Conservation (phyloP, 2,888 invertebrate genomes). For the Pilophorus perplexus region DNA sequence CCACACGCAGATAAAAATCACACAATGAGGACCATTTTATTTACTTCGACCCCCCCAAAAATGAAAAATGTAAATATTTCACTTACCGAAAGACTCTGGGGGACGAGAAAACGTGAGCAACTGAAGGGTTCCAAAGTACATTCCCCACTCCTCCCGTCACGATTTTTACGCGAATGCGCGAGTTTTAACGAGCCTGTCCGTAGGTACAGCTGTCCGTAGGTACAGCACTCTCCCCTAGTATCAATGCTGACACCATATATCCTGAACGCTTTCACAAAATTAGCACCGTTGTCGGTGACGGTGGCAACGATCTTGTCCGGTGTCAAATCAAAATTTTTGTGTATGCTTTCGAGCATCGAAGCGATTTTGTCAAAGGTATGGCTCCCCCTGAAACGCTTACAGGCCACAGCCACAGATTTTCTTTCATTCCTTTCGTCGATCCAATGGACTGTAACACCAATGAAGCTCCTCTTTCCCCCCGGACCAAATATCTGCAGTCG, state of each 20-base stretch:
- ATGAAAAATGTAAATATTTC: no score
- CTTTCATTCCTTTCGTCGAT: constrained; percentile 10
- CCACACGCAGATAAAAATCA: no score
- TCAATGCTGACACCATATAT: constrained; percentile 40
- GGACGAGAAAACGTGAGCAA: no score
- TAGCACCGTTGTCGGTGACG: constrained; percentile 30
- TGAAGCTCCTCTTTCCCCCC: constrained; percentile 23
- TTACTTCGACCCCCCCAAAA: no score
- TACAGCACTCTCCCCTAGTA: no score
- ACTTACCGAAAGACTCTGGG: no score
- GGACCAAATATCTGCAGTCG: constrained; percentile 38
- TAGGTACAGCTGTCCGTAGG: no score
- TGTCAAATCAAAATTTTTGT: constrained; percentile 3
- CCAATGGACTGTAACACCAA: constrained; percentile 38
- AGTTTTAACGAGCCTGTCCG: no score
- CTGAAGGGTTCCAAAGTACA: no score
- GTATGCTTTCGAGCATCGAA: constrained; percentile 10
- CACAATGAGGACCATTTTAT: no score
- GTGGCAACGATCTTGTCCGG: constrained; percentile 17
- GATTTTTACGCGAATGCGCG: no score
- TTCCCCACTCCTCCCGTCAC: no score
- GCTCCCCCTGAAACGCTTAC: constrained; percentile 26
- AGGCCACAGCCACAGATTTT: constrained; percentile 18
- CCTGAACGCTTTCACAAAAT: constrained; percentile 38
- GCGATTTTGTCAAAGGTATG: constrained; percentile 25